Conservation (phyloP, 2,888 invertebrate species). For the Sicus ferrugineus region DNA sequence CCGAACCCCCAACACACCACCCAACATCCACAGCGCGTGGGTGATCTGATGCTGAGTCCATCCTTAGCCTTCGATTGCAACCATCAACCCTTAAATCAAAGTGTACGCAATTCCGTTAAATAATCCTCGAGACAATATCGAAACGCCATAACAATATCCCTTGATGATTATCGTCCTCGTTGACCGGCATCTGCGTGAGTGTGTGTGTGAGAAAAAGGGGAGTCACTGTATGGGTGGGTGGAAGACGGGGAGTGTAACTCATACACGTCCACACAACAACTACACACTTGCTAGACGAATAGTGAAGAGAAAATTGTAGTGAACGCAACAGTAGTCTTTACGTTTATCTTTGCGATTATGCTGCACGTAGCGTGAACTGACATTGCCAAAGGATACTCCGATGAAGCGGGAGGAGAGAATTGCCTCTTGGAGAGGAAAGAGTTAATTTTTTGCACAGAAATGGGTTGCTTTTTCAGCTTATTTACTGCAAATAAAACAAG, state of each 20-base stretch:
- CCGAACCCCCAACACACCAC: too few relatives aligned
- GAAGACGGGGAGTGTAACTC: not conserved
- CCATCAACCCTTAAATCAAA: constrained; percentile 61
- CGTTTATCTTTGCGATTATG: constrained; percentile 55
- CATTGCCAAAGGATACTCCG: constrained; percentile 6
- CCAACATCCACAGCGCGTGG: not conserved
- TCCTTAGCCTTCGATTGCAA: constrained; percentile 31
- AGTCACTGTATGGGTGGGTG: not conserved
- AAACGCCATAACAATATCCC: constrained; percentile 63
- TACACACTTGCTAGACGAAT: not conserved
- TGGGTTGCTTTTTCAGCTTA: not conserved
- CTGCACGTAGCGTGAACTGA: constrained; percentile 49
- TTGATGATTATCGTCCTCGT: constrained; percentile 54
- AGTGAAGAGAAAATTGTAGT: constrained; percentile 27
- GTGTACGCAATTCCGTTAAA: constrained; percentile 61
- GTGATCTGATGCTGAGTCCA: not conserved
- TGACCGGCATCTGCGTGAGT: constrained; percentile 41
- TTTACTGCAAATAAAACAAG: not conserved
- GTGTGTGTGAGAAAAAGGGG: not conserved
- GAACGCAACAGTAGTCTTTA: constrained; percentile 54
- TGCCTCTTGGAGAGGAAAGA: not conserved
- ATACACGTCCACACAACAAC: not conserved
- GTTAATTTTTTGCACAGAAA: too few relatives aligned
- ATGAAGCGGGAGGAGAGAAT: constrained; percentile 23
- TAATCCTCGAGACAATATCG: constrained; percentile 64